These are phyloP conservation scores for Macrosoma leucophasiata DNA, from an alignment of 2,888 invertebrate species.

Conservation along the genomic window DNA sequence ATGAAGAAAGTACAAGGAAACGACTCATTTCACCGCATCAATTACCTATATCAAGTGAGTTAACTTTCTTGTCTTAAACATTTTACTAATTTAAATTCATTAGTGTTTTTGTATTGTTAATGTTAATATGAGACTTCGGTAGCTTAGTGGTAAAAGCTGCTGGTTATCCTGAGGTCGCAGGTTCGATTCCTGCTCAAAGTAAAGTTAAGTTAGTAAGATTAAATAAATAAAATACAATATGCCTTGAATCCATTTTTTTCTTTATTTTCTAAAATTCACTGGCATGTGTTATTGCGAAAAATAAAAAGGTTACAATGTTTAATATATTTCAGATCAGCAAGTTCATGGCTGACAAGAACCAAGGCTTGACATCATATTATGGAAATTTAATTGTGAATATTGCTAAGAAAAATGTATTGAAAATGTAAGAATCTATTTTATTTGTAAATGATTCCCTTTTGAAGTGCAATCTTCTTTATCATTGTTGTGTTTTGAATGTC, in stretches of 20 bases:
- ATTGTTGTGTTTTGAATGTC: too few species aligned
- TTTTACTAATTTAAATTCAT: not conserved
- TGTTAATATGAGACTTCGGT: too few species aligned
- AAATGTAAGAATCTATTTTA: conserved; percentile 62
- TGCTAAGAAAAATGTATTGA: conserved; percentile 76
- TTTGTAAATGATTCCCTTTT: too few species aligned
- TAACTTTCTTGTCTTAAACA: not conserved
- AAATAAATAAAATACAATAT: too few species aligned
- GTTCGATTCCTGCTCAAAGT: too few species aligned
- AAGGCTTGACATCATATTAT: conserved; percentile 70
- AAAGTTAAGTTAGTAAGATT: too few species aligned
- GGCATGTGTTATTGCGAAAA: too few species aligned
- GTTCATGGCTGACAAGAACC: conserved; percentile 48
- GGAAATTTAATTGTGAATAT: conserved; percentile 71
- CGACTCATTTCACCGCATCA: conserved; percentile 81
- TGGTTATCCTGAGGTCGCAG: too few species aligned
- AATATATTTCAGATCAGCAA: conserved; percentile 63
- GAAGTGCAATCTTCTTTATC: too few species aligned
- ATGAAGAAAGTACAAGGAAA: conserved; percentile 78
- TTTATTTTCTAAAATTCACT: too few species aligned
- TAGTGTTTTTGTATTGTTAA: not conserved
- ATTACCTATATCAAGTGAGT: conserved; percentile 80
- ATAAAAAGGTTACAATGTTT: not conserved
- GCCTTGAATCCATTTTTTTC: too few species aligned
- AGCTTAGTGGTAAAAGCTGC: too few species aligned